phyloP scores from a whole-genome alignment of 2,888 invertebrate species.

The Drosophila sordidula region DNA sequence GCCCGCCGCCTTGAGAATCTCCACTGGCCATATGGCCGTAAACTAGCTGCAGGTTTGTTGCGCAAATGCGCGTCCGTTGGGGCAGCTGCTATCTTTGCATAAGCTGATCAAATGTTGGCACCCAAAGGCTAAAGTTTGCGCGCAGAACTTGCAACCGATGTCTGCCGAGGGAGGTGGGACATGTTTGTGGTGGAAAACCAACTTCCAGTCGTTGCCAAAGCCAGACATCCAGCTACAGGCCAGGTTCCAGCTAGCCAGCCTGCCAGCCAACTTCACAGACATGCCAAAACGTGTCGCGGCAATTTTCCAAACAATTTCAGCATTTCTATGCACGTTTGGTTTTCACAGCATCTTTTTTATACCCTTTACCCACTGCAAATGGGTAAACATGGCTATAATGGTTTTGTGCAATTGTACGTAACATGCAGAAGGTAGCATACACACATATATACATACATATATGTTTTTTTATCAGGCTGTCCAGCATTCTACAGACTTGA shows the following conservation, averaged over 20 bases:
- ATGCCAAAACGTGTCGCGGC: conserved; percentile 73
- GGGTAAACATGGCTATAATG: neutral
- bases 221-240: conserved; percentile 27
- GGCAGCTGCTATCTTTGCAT: conserved; percentile 60
- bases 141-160: conserved; percentile 53
- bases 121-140: conserved; percentile 76
- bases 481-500: no score
- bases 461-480: no score
- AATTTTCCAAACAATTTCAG: conserved; percentile 75
- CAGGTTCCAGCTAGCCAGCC: conserved; percentile 16
- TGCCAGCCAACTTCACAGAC: conserved; percentile 30
- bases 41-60: conserved; percentile 40
- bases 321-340: conserved; percentile 65
- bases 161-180: conserved; percentile 34
- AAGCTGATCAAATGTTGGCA: conserved; percentile 62
- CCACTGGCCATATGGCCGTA: conserved; percentile 26
- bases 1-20: conserved; percentile 60
- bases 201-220: conserved; percentile 36
- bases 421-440: no score
- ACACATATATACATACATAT: no score
- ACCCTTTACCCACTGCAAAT: neutral
- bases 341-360: conserved; percentile 55
- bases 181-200: conserved; percentile 42
- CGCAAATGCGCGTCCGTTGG: conserved; percentile 53
- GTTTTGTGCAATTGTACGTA: neutral